Percentiles rank a stretch among this genome's conserved stretches.
Evolutionary conservation across 2,888 invertebrate genomes (phyloP).

Genomic region (Orthonychiurus folsomi): DNA sequence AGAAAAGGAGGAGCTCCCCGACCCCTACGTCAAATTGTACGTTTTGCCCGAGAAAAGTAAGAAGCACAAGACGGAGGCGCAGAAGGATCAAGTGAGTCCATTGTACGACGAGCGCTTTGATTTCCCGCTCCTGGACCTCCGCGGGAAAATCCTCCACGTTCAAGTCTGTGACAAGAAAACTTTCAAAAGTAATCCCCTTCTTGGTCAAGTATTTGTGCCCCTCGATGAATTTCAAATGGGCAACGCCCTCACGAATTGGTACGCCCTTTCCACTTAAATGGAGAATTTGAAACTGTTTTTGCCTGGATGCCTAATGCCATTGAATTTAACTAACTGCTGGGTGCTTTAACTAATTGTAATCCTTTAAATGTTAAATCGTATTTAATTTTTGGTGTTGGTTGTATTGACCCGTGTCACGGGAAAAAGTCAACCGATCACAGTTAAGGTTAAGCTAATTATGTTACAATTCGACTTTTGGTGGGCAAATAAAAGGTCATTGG

Average conservation of each 20-base stretch:
- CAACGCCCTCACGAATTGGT: constrained; percentile 38
- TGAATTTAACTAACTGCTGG: not conserved
- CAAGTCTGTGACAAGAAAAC: constrained; percentile 40
- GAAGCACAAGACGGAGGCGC: constrained; percentile 69
- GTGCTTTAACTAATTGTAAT: not conserved
- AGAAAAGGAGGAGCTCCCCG: constrained; percentile 73
- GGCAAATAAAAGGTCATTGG: too few species aligned
- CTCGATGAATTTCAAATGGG: constrained; percentile 39
- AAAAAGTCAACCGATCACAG: too few species aligned
- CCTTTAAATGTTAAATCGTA: too few species aligned
- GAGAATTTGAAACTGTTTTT: not conserved
- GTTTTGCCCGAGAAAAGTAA: constrained; percentile 73
- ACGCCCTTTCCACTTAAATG: constrained; percentile 24
- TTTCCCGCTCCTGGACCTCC: constrained; percentile 37
- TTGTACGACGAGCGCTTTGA: constrained; percentile 38
- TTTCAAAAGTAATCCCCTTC: constrained; percentile 35
- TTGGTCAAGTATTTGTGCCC: constrained; percentile 34
- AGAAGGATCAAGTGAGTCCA: constrained; percentile 38
- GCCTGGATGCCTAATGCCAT: not conserved
- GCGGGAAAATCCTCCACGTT: constrained; percentile 37
- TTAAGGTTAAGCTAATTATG: too few species aligned
- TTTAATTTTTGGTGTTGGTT: too few species aligned
- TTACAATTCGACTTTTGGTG: too few species aligned
- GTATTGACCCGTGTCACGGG: too few species aligned
- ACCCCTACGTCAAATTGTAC: constrained; percentile 82